A percentile compares a stretch with the other conserved stretches of the same genome.
phyloP scores from a whole-genome alignment of 2,797 vertebrate species.

The Acanthurus tractus region DNA sequence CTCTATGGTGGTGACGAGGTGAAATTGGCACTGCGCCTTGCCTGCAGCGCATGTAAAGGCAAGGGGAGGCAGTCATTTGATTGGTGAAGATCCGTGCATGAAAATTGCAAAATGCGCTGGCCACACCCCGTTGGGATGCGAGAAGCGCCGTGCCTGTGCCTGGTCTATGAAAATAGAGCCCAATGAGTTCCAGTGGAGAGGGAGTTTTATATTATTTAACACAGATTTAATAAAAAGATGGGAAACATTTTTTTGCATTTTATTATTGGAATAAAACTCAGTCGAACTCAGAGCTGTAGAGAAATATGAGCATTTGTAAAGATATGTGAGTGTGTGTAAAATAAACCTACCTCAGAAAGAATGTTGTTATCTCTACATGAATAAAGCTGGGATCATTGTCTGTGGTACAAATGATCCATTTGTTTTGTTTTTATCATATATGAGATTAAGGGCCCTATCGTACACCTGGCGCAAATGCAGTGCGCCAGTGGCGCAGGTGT shows the following conservation, averaged over 20 bases:
- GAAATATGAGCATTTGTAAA: not conserved
- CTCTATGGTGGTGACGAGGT: too few species aligned
- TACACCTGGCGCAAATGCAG: too few species aligned
- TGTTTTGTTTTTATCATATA: not conserved
- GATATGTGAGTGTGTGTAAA: not conserved
- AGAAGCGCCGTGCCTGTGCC: too few species aligned
- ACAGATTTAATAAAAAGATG: constrained; percentile 4
- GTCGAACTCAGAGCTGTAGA: constrained; percentile 6
- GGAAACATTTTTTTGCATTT: constrained; percentile 17
- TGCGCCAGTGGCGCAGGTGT: too few species aligned
- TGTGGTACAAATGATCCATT: not conserved
- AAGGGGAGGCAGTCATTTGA: too few species aligned
- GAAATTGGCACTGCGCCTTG: too few species aligned
- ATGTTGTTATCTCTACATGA: constrained; percentile 2
- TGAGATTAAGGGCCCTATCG: too few species aligned
- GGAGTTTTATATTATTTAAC: not conserved
- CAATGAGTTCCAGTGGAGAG: not conserved
- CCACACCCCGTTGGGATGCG: too few species aligned
- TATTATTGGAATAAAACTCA: not conserved
- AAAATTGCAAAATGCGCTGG: too few species aligned
- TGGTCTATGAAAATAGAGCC: too few species aligned
- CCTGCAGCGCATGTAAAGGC: too few species aligned
- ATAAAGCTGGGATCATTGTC: constrained; percentile 10
- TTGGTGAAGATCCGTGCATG: too few species aligned
- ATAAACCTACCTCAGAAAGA: not conserved